Base-by-base conservation (phyloP, 1,140 invertebrate species). In the Drepana arcuata region DNA sequence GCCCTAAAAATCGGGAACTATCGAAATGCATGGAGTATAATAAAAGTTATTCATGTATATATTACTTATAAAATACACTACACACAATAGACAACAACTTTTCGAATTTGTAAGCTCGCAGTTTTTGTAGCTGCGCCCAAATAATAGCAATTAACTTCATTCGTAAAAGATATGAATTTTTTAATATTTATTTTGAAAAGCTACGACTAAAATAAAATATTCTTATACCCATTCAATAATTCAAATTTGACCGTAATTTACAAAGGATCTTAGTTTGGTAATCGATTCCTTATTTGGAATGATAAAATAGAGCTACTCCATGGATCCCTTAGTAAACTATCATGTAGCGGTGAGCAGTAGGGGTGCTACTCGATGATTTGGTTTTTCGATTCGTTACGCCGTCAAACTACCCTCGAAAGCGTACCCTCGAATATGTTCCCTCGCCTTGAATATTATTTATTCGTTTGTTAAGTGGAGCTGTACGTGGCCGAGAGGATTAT, bases 311-410 rank as follows among this genome's bases (percentile, higher is more conserved):
- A 29, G 10, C 58, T 31, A 60, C 63, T 81, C 73, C 52, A 78
- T 16, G 12, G 18, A 12, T 9, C 43, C 39, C 33, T 15, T 48
- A 48, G 41, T 56, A 48, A 75, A 81, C 73, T 78, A 81, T 79
- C 77, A 77, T 73, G 68, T 72, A 78, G 64, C 69, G 64, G 66
- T 62, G 64, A 68, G 61, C 64, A 61, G 59, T 68, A 79, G 77
- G 77, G 77, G 77, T 72, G 72, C 72, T 66, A 79, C 77, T 82
- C 74, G 74, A 82, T 82, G 77, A 82, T 82, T 82, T 82, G 77
- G 77, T 82, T 82, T 82, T 78, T 75, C 77, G 77, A 82, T 82
- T 82, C 77, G 77, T 82, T 82, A 82, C 74, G 77, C 77, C 62
- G 74, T 73, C 77, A 79, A 81, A 79, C 74, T 79, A 82, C 77